A percentile compares a stretch with the other conserved stretches of the same genome.
phyloP scores from a whole-genome alignment of 2,113 vertebrate genomes.

The Acrocephalus arundinaceus region DNA sequence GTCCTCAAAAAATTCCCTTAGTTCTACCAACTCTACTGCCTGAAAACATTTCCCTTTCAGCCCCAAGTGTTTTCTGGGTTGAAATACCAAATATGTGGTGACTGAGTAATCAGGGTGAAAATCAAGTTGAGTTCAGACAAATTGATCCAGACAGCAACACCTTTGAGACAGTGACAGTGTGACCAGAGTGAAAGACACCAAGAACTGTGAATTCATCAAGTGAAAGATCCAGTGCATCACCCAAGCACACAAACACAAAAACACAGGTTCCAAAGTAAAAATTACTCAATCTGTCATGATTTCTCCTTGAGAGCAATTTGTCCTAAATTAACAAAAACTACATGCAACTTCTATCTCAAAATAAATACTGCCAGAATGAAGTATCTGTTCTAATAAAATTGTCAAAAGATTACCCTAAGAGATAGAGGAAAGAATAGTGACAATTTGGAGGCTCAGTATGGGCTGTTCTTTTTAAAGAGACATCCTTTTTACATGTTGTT shows the following conservation, averaged over 20 bases:
- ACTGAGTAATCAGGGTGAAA: neutral
- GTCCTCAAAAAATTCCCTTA: neutral
- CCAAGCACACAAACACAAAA: neutral
- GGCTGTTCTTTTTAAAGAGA: neutral
- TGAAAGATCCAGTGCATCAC: neutral
- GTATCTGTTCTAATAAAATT: neutral
- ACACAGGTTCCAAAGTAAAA: neutral
- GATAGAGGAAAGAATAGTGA: neutral
- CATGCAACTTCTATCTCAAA: neutral
- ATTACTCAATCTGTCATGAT: neutral
- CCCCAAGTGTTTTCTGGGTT: neutral
- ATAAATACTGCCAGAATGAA: neutral
- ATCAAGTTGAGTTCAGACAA: neutral
- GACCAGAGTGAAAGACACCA: neutral
- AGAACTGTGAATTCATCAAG: fast-evolving
- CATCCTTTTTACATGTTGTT: neutral
- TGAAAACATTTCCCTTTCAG: neutral
- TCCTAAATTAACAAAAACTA: neutral
- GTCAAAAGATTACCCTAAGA: neutral
- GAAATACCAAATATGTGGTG: neutral
- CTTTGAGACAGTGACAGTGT: neutral
- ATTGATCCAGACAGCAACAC: neutral
- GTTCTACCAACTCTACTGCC: neutral
- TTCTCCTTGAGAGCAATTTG: neutral
- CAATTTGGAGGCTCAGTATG: neutral